phyloP scores from a whole-genome alignment of 2,113 vertebrate species.

The Anoplopoma fimbria region DNA sequence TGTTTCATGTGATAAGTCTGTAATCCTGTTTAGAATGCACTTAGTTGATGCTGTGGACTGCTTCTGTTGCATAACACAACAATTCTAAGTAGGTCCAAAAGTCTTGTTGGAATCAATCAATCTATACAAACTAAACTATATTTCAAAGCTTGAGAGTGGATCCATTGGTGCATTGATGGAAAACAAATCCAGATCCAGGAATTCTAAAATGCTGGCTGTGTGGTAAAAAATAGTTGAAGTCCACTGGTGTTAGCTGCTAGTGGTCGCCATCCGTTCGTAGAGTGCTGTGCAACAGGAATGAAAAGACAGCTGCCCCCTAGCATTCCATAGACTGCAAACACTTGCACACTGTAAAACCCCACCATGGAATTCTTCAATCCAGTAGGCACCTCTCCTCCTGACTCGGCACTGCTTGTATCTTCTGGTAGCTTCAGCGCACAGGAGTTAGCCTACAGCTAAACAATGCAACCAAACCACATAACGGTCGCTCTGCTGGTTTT shows the following conservation, averaged over 20 bases:
- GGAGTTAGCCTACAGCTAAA: background rate
- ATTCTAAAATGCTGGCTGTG: conserved; percentile 3
- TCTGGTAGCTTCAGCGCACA: background rate
- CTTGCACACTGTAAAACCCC: conserved; percentile 49
- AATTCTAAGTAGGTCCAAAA: background rate
- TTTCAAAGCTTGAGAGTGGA: background rate
- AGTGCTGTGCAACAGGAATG: conserved; percentile 17
- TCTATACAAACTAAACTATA: background rate
- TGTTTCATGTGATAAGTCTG: conserved; percentile 24
- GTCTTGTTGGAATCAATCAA: background rate
- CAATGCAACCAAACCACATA: background rate
- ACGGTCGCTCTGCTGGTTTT: background rate
- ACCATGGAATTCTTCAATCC: conserved; percentile 20
- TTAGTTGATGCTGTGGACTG: background rate
- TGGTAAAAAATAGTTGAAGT: background rate
- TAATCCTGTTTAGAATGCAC: conserved; percentile 48
- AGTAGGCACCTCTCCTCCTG: background rate
- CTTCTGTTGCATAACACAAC: background rate
- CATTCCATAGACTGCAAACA: conserved; percentile 48
- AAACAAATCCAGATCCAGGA: conserved; percentile 21
- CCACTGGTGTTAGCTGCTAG: conserved; percentile 28
- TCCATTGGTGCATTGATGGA: conserved; percentile 6
- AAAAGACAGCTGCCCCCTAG: conserved; percentile 45
- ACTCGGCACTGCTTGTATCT: background rate
- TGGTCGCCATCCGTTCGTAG: background rate